These are phyloP conservation scores for Sialia sialis DNA, from an alignment of 2,113 vertebrate species.

Conservation along the genomic window DNA sequence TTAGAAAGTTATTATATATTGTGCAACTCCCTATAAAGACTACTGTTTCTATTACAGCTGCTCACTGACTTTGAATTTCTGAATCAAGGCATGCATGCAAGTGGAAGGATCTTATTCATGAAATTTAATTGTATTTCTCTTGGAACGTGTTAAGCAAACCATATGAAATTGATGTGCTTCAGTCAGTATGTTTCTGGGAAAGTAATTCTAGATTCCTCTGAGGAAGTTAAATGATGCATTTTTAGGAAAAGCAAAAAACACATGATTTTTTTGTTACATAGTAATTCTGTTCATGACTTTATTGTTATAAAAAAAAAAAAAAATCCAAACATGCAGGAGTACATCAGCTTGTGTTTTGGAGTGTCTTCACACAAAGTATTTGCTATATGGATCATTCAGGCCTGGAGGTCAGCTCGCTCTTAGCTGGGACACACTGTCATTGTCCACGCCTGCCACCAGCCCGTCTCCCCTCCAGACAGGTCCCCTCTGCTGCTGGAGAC, in stretches of 20 bases:
- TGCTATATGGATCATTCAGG: not conserved
- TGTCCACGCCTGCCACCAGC: accelerated
- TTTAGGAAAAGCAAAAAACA: not conserved
- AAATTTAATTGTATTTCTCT: not conserved
- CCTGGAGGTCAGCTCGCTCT: not conserved
- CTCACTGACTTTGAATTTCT: not conserved
- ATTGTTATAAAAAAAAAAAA: not conserved
- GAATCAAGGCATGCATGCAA: not conserved
- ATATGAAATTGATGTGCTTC: not conserved
- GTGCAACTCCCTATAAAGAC: not conserved
- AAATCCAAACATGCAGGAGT: not conserved
- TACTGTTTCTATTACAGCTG: not conserved
- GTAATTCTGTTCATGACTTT: not conserved
- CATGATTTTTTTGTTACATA: not conserved
- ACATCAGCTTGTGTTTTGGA: not conserved
- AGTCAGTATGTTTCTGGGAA: not conserved
- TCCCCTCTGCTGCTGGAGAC: not conserved
- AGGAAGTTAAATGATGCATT: not conserved
- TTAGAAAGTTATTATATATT: not conserved
- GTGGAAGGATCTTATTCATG: not conserved
- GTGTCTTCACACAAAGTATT: not conserved
- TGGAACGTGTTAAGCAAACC: not conserved
- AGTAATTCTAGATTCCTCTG: not conserved
- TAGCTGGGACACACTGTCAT: not conserved
- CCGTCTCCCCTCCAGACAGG: not conserved